Evolutionary conservation across 2,113 vertebrate genomes (phyloP), one percentile per base, ranked within the genome.

Genomic region (Podarcis raffonei): DNA sequence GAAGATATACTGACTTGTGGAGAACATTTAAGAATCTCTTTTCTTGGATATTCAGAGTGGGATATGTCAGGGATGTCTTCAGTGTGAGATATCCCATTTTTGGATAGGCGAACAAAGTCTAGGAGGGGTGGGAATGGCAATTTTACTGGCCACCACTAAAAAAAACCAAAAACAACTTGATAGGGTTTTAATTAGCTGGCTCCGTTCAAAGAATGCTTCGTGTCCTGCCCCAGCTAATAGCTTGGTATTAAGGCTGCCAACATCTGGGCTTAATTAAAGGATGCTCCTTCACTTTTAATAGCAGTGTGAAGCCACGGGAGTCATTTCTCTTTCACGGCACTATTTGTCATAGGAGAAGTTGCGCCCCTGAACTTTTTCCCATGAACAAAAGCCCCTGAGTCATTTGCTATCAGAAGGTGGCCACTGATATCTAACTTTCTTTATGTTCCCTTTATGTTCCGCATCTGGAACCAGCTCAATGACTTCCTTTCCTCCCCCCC

Each of bases 201-300:
- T 69, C 25, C 1, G 18, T 12, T 69, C 6, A 48, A 86, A 78
- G 35, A 22, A 42, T 77, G 25, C 35, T 86, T 37, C 6, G 32
- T 79, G 37, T 69, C 59, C 30, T 68, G 76, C 20, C 85, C 59
- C 22, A 68, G 37, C 37, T 62, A 82, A 27, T 68, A 48, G 65
- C 22, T 69, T 66, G 23, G 6, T 86, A 16, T n/a, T 80, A 80
- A 69, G n/a, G 66, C 42, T 87, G 39, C 76, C 76, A 80, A 57
- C 77, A 57, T 71, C 77, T 71, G 42, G 30, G 30, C 27, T 85
- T 85, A 76, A 78, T 77, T 77, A 77, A 77, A 85, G 37, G 84
- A 78, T 77, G 84, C 72, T 66, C 9, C 37, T 86, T 30, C 27
- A 77, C 27, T 66, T 77, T 77, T 78, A 86, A 78, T 30, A 77